phyloP scores from a whole-genome alignment of 2,113 vertebrate genomes.

The Ia io region DNA sequence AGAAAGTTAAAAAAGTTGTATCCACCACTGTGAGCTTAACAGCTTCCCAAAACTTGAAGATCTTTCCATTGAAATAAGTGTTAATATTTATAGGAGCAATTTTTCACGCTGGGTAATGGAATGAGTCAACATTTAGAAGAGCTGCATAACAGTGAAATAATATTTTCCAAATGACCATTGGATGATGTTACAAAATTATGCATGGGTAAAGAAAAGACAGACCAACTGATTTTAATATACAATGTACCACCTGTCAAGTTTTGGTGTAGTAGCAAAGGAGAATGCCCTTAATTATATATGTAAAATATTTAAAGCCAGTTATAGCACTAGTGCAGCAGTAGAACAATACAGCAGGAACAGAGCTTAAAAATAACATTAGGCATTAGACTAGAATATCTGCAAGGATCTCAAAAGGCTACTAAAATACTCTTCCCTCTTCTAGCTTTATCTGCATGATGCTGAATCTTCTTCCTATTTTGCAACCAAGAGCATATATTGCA shows the following conservation, averaged over 20 bases:
- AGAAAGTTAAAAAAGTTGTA: background rate
- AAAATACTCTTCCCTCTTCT: background rate
- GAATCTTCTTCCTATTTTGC: background rate
- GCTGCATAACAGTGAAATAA: background rate
- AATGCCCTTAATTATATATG: background rate
- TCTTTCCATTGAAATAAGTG: background rate
- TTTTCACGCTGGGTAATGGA: background rate
- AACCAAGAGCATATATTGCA: background rate
- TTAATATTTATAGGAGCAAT: background rate
- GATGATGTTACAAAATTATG: background rate
- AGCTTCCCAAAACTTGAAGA: background rate
- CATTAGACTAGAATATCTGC: background rate
- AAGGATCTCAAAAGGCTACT: background rate
- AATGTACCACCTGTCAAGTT: background rate
- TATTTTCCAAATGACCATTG: background rate
- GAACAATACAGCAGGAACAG: background rate
- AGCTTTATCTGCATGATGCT: background rate
- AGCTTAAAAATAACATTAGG: background rate
- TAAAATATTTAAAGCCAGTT: background rate
- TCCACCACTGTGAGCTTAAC: background rate
- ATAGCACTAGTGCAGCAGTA: background rate
- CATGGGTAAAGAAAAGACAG: background rate
- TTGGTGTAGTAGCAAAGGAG: background rate
- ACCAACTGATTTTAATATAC: background rate
- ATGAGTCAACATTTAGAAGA: conserved; percentile 1